Conservation (phyloP, 2,888 invertebrate species). For the Archips xylosteana region DNA sequence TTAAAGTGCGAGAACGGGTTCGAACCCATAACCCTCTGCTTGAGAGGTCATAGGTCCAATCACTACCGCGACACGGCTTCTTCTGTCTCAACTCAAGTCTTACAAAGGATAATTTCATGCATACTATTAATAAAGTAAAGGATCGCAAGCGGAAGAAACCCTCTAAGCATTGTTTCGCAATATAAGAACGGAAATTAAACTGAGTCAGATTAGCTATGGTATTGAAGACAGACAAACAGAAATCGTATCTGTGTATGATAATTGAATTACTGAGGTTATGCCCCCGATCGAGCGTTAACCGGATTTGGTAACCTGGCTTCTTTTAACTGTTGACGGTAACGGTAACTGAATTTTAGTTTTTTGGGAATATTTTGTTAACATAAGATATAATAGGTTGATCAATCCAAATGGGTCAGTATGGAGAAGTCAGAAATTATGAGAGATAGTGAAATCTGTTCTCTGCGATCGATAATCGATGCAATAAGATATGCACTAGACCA, state of each 20-base stretch:
- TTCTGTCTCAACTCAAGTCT: not conserved
- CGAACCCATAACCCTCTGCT: too few species aligned
- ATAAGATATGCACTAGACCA: too few species aligned
- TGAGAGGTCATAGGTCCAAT: too few species aligned
- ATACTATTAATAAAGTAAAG: not conserved
- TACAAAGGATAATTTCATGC: not conserved
- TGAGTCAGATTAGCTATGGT: conserved; percentile 15
- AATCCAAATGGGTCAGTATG: too few species aligned
- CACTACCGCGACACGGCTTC: too few species aligned
- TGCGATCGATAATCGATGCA: too few species aligned
- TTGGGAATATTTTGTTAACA: not conserved
- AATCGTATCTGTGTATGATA: conserved; percentile 56
- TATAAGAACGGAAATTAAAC: conserved; percentile 19
- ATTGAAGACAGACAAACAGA: conserved; percentile 44
- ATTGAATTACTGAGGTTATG: conserved; percentile 73
- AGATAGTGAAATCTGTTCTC: too few species aligned
- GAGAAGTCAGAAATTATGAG: too few species aligned
- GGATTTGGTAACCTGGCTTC: conserved; percentile 30
- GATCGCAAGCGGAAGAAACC: not conserved
- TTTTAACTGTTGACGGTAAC: conserved; percentile 16
- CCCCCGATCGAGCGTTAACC: conserved; percentile 62
- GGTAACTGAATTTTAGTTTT: conserved; percentile 11
- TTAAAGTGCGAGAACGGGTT: too few species aligned
- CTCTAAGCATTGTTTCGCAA: conserved; percentile 3
- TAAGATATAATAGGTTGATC: too few species aligned